Evolutionary conservation across 1,140 invertebrate species (phyloP), one percentile per base, ranked within the genome.

Genomic region (Colletes gigas): DNA sequence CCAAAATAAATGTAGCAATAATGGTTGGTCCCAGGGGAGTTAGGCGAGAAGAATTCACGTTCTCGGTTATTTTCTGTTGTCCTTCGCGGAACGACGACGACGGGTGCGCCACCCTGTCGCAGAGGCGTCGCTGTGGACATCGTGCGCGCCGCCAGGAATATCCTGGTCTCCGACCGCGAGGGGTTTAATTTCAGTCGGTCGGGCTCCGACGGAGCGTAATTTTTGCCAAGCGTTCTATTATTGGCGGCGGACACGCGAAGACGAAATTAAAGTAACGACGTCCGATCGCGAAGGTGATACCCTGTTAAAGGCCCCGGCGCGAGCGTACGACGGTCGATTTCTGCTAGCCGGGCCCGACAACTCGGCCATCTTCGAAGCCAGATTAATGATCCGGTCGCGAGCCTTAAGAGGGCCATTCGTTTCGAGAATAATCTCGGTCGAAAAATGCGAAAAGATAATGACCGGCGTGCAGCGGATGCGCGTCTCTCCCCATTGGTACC

Each of bases 361-460:
- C 72, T 70, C 69, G 67, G 65, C 69, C 83, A 82, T 85, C 83
- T 67, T 84, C 84, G 84, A 85, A 82, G 68, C 47, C 73, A 82
- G 78, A 85, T 85, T 85, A 85, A 85, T 84, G 84, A 81, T 85
- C 72, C 84, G 78, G 73, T 84, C 83, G 74, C 60, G 78, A 21
- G 57, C 15, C 74, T 82, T 86, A 85, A 86, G 84, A 85, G 79
- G 83, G 74, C 70, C 84, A 86, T 86, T 85, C 83, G 79, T 85
- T 85, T 85, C 73, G 69, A 78, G 83, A 78, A 85, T 86, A 85
- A 86, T 86, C 83, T 85, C 84, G 83, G 69, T 59, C 83, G 83
- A 85, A 85, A 86, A 86, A 86, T 82, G 60, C 83, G 84, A 86
- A 78, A 85, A 86, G 84, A 86, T 85, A 85, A 86, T 85, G 82